Evolutionary conservation across 1,140 invertebrate species (phyloP).

Genomic region (Linepithema humile): DNA sequence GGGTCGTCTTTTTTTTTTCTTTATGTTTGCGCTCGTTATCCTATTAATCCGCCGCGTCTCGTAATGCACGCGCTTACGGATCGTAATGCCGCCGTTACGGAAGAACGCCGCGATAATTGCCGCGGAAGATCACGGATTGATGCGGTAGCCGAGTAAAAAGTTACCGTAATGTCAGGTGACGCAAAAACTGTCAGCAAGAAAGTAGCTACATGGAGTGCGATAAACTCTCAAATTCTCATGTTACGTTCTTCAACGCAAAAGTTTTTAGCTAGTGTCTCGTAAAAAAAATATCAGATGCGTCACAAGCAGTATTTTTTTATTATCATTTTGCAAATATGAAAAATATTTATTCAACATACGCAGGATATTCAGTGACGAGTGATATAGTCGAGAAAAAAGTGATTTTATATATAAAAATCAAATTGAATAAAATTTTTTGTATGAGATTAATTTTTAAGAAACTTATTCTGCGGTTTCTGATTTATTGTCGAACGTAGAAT

Average conservation of each 20-base stretch:
- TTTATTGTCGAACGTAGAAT: too few species aligned
- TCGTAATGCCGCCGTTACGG: neutral
- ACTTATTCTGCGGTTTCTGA: too few species aligned
- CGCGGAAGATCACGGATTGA: conserved; percentile 40
- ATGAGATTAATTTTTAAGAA: too few species aligned
- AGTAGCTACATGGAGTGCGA: neutral
- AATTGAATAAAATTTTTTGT: too few species aligned
- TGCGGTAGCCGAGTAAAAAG: neutral
- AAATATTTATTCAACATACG: too few species aligned
- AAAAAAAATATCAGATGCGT: too few species aligned
- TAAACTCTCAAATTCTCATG: conserved; percentile 10
- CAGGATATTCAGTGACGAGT: too few species aligned
- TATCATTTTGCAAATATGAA: too few species aligned
- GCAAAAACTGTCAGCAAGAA: conserved; percentile 28
- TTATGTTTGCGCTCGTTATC: neutral
- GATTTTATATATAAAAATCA: too few species aligned
- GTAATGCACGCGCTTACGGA: conserved; percentile 10
- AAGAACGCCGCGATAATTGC: conserved; percentile 18
- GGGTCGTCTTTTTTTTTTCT: conserved; percentile 13
- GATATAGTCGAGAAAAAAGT: too few species aligned
- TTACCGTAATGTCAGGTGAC: neutral
- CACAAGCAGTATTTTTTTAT: too few species aligned
- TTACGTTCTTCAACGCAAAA: neutral
- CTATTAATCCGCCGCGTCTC: conserved; percentile 25
- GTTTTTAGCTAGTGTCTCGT: neutral